phyloP scores from a whole-genome alignment of 2,888 invertebrate genomes.

The Acrobasis repandana region DNA sequence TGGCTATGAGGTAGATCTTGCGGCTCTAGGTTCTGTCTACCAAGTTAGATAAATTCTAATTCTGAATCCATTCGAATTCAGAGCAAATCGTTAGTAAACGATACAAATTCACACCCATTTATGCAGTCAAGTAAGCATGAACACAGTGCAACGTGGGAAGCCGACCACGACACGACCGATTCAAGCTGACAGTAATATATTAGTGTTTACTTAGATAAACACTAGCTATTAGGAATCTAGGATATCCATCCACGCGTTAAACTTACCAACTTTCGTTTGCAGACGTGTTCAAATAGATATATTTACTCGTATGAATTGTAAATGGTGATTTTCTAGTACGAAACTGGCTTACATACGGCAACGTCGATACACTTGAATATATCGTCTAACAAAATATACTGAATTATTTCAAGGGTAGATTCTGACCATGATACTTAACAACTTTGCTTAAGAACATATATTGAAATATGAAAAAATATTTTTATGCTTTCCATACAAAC shows the following conservation, averaged over 20 bases:
- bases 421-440: no score
- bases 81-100: neutral
- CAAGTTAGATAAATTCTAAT: no score
- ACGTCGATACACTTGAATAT: no score
- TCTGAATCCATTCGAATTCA: neutral
- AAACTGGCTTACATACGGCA: neutral
- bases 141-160: neutral
- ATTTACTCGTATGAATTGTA: neutral
- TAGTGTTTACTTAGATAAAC: slow-evolving; percentile 16
- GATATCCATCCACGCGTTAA: slow-evolving; percentile 15
- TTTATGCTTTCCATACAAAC: no score
- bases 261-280: slow-evolving; percentile 11
- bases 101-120: slow-evolving; percentile 9
- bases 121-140: neutral
- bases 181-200: slow-evolving; percentile 8
- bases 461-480: no score
- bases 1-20: no score
- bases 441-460: no score
- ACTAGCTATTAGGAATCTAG: slow-evolving; percentile 16
- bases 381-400: no score
- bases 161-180: slow-evolving; percentile 13
- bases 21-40: no score
- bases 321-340: neutral
- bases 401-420: no score
- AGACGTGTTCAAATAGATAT: slow-evolving; percentile 15